Base-by-base conservation (phyloP, 2,888 invertebrate species). In the Balanococcus diminutus region DNA sequence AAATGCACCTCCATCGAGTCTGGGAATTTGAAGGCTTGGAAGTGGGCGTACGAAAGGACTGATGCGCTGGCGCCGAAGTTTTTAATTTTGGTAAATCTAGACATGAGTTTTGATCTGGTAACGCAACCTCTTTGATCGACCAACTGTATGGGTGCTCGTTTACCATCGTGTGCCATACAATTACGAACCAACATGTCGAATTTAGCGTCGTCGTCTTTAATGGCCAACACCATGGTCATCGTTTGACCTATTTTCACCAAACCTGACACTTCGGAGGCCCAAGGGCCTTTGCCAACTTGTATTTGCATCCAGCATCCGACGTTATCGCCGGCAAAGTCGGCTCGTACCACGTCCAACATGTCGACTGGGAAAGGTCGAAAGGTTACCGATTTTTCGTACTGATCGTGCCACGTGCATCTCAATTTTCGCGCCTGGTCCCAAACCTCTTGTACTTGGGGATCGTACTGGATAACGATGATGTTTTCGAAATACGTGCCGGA, bases 301-400 rank as follows among this genome's bases (percentile, higher is more conserved):
- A 98, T 97, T 90, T 97, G 97, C 97, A 98, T 97, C 97, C 97
- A 98, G 91, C 97, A 97, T 22, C 97, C 97, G 1, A 97, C 96
- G 89, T 98, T 98, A 89, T 98, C 97, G 0, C 97, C 97, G 86
- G 97, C 96, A 88, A 98, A 98, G 89, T 97, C 97, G 2, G 97
- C 97, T 84, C 96, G 91, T n/a, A 97, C 96, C 4, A 97, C 97
- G 90, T 97, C 97, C 85, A 97, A 89, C 96, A 97, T 97, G 89
- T 97, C 97, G 0, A 98, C 97, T 0, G 97, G 96, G 93, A 97
- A 97, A 0, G 97, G 97, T 85, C 97, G 91, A 91, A 97, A 97
- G 0, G 97, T 97, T 0, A 97, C 97, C 5, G 97, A 96, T 89
- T 98, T 98, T 90, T 98, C 97, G 89, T 97, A 97, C 88, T 97